Evolutionary conservation across 2,888 invertebrate species (phyloP), one percentile per base, ranked within the genome.

Genomic region (Oxytorus armatus): DNA sequence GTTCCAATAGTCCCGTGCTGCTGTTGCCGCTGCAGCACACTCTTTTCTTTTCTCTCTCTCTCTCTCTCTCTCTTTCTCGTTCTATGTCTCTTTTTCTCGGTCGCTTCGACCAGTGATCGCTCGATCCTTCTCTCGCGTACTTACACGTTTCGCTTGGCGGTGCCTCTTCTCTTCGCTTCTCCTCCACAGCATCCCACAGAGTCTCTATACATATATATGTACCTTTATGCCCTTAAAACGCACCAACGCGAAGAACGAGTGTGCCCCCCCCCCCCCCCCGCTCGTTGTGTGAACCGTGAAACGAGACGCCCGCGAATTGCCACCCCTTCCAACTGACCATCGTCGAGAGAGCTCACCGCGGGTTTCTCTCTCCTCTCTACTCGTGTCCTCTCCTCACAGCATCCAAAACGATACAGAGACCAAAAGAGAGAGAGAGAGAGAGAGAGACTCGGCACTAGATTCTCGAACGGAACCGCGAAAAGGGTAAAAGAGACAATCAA

Each of bases 271-370:
- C n/a, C n/a, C n/a, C n/a, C n/a, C n/a, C n/a, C n/a, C n/a, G n/a
- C n/a, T 81, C 77, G 77, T 81, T 81, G 81, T 77, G 81, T 59
- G 81, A 81, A 81, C 81, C 77, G 77, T 81, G 81, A 81, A 81
- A 81, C 81, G 81, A 81, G 81, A 81, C 81, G 81, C 81, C 81
- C 81, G 81, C 74, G 73, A 81, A 81, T 77, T 77, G 77, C 81
- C 74, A 65, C 80, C n/a, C 80, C 77, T 77, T 47, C 57, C 57
- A 53, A 69, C 57, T 49, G 73, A 80, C 68, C 68, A 72, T 75
- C 70, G 66, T 44, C 44, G 44, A 63, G 53, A 53, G 42, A 73
- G 39, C 44, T 55, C 33, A 36, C 69, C n/a, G 55, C 69, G 61
- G 36, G 63, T 36, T 69, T 63, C 61, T 47, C 49, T 57, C 55